Evolutionary conservation across 2,888 invertebrate genomes (phyloP), one percentile per base, ranked within the genome.

Genomic region (Cremastinae sp.): DNA sequence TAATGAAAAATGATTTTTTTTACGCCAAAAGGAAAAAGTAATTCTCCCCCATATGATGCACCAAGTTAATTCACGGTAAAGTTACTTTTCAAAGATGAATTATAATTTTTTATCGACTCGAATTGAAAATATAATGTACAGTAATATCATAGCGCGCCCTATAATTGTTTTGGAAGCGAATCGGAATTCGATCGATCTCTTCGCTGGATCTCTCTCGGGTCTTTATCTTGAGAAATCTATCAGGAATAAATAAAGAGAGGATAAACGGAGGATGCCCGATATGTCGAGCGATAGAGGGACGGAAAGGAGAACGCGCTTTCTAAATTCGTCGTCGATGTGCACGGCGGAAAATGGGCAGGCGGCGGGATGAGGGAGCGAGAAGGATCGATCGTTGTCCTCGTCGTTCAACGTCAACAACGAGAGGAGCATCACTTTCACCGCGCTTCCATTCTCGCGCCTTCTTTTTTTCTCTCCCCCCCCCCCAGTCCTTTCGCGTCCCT

Each of bases 251-350:
- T 10, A 12, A 10, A 20, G 43, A 55, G 16, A n/a, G 55, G n/a
- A 22, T 35, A 43, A 22, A 41, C 43, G 10, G 43, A 9, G 20
- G 35, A 45, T 28, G 28, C 28, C 28, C 28, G 28, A 28, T 47
- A 62, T 62, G 49, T 10, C 37, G 56, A 37, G 49, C 43, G 56
- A 41, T 64, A 53, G 37, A 28, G 69, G 35, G 70, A 72, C 66
- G 66, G 65, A 72, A 77, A 70, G 70, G 56, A 68, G 76, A 83
- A 80, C 84, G 28, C 28, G 82, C 87, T 88, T 88, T 88, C 88
- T 88, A 88, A 88, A 88, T 86, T 87, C 83, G 85, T 84, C 85
- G 62, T 64, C 41, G 68, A 74, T 74, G 69, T 68, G 59, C 56
- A 59, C 41, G 53, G 58, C 55, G 61, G 47, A 56, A 49, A 43